Evolutionary conservation across 2,797 vertebrate species (phyloP).

Genomic region (Spheniscus humboldti): DNA sequence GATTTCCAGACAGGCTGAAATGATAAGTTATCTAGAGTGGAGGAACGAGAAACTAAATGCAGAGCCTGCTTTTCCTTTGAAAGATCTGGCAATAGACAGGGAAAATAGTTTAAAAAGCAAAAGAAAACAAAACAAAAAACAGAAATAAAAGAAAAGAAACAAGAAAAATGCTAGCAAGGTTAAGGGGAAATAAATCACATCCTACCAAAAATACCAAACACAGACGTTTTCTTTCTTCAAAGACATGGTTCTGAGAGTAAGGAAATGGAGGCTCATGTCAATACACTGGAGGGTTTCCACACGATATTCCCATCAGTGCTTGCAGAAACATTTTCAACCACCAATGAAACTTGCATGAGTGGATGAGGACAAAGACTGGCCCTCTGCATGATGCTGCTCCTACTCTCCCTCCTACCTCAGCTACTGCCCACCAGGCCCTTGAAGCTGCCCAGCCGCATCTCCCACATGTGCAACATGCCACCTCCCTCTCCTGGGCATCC

Average conservation of each 20-base stretch:
- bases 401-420: not conserved
- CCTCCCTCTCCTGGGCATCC: not conserved
- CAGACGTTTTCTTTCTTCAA: not conserved
- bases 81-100: not conserved
- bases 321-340: not conserved
- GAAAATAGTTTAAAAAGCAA: not conserved
- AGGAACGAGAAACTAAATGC: slow-evolving; percentile 60
- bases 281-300: not conserved
- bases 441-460: not conserved
- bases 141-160: not conserved
- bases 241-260: not conserved
- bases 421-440: not conserved
- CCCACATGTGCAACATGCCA: not conserved
- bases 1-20: slow-evolving; percentile 68
- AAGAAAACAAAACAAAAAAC: too few relatives aligned
- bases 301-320: not conserved
- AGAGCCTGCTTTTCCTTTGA: slow-evolving; percentile 43
- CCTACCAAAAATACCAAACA: not conserved
- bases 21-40: slow-evolving; percentile 68
- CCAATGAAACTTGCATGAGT: not conserved
- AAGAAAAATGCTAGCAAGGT: not conserved
- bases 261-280: not conserved
- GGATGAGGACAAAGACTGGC: not conserved
- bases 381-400: not conserved
- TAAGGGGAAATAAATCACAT: not conserved